Conservation (phyloP, 1,140 invertebrate genomes). For the Meteorus sp. region DNA sequence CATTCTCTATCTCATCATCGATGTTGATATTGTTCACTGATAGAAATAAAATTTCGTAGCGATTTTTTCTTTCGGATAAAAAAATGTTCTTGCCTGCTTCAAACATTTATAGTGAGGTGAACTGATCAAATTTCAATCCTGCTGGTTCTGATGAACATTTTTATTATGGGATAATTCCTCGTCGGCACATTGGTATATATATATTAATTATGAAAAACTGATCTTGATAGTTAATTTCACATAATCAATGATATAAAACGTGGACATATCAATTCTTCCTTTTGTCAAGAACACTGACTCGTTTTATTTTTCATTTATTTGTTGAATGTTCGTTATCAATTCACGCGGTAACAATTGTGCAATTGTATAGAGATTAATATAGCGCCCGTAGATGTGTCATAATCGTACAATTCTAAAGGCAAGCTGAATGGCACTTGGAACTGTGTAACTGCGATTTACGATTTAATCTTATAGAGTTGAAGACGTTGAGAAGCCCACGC, state of each 20-base stretch:
- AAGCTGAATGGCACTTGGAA: slow-evolving; percentile 23
- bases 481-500: background rate
- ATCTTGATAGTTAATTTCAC: no score
- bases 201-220: slow-evolving; percentile 7
- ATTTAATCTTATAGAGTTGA: no score
- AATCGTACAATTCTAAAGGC: slow-evolving; percentile 11
- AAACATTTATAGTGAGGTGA: no score
- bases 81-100: no score
- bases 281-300: slow-evolving; percentile 17
- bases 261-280: background rate
- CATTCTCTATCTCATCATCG: no score
- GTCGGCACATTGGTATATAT: slow-evolving; percentile 20
- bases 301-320: slow-evolving; percentile 1
- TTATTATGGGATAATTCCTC: no score
- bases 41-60: no score
- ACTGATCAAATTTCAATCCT: no score
- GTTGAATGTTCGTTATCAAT: background rate
- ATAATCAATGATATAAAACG: no score
- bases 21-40: no score
- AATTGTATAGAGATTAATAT: background rate
- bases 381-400: slow-evolving; percentile 4
- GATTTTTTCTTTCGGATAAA: no score
- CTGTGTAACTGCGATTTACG: background rate
- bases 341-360: background rate
- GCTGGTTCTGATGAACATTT: no score